Evolutionary conservation across 2,113 vertebrate genomes (phyloP).

Genomic region (Paralichthys olivaceus): DNA sequence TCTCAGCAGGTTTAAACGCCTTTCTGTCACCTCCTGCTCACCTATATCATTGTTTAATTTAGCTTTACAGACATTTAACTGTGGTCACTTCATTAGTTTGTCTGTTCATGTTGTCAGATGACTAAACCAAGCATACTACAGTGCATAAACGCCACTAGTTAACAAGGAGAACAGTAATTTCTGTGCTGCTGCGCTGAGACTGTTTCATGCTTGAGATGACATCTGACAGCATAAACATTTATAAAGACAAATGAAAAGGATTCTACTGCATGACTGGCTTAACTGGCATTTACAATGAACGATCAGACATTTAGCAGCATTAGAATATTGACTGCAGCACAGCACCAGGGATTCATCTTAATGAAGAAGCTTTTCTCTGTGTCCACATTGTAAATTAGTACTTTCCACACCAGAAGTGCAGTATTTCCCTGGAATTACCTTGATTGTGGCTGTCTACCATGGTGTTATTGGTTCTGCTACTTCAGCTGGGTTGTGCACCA

Average conservation of each 20-base stretch:
- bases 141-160: not conserved
- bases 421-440: not conserved
- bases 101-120: not conserved
- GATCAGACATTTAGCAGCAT: not conserved
- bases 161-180: not conserved
- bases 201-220: not conserved
- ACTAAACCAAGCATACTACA: not conserved
- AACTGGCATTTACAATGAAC: not conserved
- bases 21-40: conserved; percentile 1
- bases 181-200: not conserved
- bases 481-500: too few relatives aligned
- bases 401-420: not conserved
- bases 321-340: not conserved
- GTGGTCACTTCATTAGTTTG: too few relatives aligned
- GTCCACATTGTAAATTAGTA: not conserved
- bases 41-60: conserved; percentile 1
- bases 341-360: not conserved
- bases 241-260: not conserved
- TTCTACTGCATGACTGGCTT: not conserved
- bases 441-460: not conserved
- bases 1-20: conserved; percentile 1
- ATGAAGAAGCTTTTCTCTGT: not conserved
- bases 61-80: not conserved
- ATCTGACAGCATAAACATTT: not conserved
- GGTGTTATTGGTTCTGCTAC: not conserved